Base-by-base conservation (phyloP, 2,888 invertebrate genomes). In the Platycheirus rosarum region DNA sequence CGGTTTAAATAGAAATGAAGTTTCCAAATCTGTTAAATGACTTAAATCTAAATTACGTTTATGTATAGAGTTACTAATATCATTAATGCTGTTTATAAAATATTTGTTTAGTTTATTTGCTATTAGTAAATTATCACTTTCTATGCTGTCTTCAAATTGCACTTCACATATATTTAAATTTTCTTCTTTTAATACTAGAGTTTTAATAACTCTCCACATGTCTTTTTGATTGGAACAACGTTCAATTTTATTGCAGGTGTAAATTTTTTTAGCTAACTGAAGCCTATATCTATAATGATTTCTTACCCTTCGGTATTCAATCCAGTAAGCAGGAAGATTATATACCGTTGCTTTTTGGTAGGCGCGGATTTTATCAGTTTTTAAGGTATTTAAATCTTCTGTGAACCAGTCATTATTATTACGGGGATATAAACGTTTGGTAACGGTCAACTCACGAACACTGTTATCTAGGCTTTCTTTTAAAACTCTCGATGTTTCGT, bases 141-240 rank as follows among this genome's bases (percentile, higher is more conserved):
- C 37, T 37, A n/a, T 37, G 1, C 13, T 3, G 7, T 37, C 6
- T n/a, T 37, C 13, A n/a, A 37, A 37, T 11, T 11, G 35, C 37
- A n/a, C 13, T n/a, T 37, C n/a, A n/a, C 13, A n/a, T n/a, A 13
- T 37, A 37, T 11, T 37, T n/a, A 8, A 11, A 11, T 13, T n/a
- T n/a, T 37, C 37, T 37, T 37, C 13, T 37, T 37, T 37, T n/a
- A 37, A n/a, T 5, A 37, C 37, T 13, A 37, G 13, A 37, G 37
- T 13, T 37, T 37, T n/a, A 5, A 37, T 37, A 13, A 37, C 13
- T 37, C 37, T 6, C 37, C 37, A 35, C 18, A 51, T 51, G 11
- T 51, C 51, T 16, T 51, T 51, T 32, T 51, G 51, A 5, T 13
- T 29, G 0, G 51, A 29, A 51, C 51, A 29, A 11, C 14, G 26